phyloP scores from a whole-genome alignment of 2,797 vertebrate species.

The Mormyrus hasselquistii region DNA sequence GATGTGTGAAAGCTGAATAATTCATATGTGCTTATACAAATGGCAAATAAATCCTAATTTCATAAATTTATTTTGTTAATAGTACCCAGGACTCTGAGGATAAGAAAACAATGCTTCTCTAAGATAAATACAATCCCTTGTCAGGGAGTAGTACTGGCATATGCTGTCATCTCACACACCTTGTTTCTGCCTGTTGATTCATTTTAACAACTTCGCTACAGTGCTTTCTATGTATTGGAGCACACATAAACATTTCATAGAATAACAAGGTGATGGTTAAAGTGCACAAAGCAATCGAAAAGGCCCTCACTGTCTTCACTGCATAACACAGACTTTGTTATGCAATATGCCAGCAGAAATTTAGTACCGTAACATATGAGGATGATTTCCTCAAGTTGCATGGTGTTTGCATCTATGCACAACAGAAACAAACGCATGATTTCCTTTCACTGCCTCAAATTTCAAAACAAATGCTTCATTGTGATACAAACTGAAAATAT shows the following conservation, averaged over 20 bases:
- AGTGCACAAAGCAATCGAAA: constrained; percentile 40
- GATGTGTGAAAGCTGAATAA: background rate
- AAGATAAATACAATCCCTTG: background rate
- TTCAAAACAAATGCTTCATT: background rate
- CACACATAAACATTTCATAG: constrained; percentile 52
- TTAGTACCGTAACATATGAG: background rate
- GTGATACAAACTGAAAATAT: background rate
- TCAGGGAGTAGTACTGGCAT: background rate
- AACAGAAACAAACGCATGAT: background rate
- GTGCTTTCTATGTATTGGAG: constrained; percentile 74
- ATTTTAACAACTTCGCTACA: constrained; percentile 53
- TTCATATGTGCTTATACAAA: background rate
- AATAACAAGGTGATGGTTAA: constrained; percentile 40
- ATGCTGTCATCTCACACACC: background rate
- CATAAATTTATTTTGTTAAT: background rate
- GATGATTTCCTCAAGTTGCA: background rate
- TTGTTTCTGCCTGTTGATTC: constrained; percentile 35
- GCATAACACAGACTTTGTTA: constrained; percentile 26
- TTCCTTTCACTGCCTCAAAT: background rate
- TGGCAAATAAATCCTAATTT: background rate
- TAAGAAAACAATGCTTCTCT: background rate
- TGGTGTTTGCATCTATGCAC: background rate
- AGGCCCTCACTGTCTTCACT: constrained; percentile 34
- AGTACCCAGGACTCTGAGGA: background rate
- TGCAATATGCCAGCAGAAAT: background rate